Evolutionary conservation across 2,797 vertebrate species (phyloP).

Genomic region (Hydrophis major): DNA sequence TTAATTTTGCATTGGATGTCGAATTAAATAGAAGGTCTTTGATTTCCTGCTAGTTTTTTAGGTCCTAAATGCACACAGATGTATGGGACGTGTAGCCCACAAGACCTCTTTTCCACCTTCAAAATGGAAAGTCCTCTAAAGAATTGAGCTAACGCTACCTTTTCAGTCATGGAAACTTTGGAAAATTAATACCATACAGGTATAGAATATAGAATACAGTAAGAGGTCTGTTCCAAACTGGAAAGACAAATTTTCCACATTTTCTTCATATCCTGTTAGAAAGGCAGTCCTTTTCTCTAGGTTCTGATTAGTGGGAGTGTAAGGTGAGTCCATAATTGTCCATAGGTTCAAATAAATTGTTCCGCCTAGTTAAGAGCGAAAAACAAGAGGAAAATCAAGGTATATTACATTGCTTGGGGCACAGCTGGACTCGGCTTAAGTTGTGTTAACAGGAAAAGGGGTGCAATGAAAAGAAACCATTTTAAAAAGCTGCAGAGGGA

Average conservation of each 20-base stretch:
- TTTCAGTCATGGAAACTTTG: slow-evolving; percentile 28
- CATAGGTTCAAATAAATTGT: slow-evolving; percentile 10
- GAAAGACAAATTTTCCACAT: slow-evolving; percentile 37
- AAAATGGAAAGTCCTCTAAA: not conserved
- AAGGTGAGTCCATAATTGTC: slow-evolving; percentile 39
- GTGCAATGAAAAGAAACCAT: slow-evolving; percentile 52
- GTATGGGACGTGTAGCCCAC: not conserved
- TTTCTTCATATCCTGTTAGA: slow-evolving; percentile 36
- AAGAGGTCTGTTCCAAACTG: slow-evolving; percentile 23
- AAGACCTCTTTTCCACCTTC: not conserved
- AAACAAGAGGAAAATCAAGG: slow-evolving; percentile 31
- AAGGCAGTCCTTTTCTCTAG: not conserved
- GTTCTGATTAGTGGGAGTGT: slow-evolving; percentile 22
- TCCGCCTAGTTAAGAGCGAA: slow-evolving; percentile 9
- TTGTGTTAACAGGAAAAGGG: slow-evolving; percentile 48
- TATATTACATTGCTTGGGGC: slow-evolving; percentile 23
- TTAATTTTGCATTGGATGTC: not conserved
- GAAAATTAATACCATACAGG: slow-evolving; percentile 20
- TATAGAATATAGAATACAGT: not conserved
- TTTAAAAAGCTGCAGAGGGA: slow-evolving; percentile 53
- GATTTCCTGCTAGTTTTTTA: not conserved
- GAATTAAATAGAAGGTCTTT: not conserved
- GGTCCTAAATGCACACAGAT: slow-evolving; percentile 4
- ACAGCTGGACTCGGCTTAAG: slow-evolving; percentile 38
- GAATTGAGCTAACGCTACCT: not conserved